Percentiles rank a stretch among this genome's conserved stretches.
phyloP scores from a whole-genome alignment of 2,888 invertebrate genomes.

The Caenorhabditis sulstoni region DNA sequence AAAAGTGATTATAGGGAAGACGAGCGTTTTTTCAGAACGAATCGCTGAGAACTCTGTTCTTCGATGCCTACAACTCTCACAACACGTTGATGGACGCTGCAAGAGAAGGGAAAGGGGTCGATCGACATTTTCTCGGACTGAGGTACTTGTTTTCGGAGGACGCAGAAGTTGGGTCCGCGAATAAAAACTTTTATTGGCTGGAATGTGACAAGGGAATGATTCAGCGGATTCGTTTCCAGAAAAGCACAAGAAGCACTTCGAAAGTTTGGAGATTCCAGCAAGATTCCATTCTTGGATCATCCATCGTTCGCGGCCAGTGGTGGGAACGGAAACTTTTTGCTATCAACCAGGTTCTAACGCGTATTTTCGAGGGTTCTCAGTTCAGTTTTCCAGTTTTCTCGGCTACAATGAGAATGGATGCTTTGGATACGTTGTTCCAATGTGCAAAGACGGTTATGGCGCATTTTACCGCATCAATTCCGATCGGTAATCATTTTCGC shows the following conservation, averaged over 20 bases:
- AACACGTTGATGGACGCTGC: slow-evolving; percentile 62
- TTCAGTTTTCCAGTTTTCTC: slow-evolving; percentile 56
- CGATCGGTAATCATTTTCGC: neutral
- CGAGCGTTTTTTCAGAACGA: slow-evolving; percentile 49
- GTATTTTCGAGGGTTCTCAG: too few relatives aligned
- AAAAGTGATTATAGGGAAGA: too few relatives aligned
- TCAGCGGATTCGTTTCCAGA: slow-evolving; percentile 15
- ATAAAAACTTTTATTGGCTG: slow-evolving; percentile 26
- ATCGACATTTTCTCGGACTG: slow-evolving; percentile 64
- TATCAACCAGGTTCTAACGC: slow-evolving; percentile 61
- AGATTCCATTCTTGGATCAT: slow-evolving; percentile 45
- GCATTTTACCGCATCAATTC: slow-evolving; percentile 84
- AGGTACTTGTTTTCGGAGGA: slow-evolving; percentile 46
- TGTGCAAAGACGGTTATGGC: slow-evolving; percentile 85
- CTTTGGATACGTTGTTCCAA: slow-evolving; percentile 84
- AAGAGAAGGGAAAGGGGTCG: slow-evolving; percentile 60
- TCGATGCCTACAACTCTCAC: slow-evolving; percentile 65
- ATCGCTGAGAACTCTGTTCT: slow-evolving; percentile 41
- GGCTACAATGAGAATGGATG: slow-evolving; percentile 75
- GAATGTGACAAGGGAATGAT: neutral
- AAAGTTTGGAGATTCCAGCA: neutral
- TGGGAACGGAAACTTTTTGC: slow-evolving; percentile 60
- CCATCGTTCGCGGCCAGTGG: slow-evolving; percentile 41
- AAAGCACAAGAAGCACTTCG: slow-evolving; percentile 22
- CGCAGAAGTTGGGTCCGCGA: slow-evolving; percentile 19